Conservation (phyloP, 2,113 vertebrate genomes). For the Mustela nigripes region DNA sequence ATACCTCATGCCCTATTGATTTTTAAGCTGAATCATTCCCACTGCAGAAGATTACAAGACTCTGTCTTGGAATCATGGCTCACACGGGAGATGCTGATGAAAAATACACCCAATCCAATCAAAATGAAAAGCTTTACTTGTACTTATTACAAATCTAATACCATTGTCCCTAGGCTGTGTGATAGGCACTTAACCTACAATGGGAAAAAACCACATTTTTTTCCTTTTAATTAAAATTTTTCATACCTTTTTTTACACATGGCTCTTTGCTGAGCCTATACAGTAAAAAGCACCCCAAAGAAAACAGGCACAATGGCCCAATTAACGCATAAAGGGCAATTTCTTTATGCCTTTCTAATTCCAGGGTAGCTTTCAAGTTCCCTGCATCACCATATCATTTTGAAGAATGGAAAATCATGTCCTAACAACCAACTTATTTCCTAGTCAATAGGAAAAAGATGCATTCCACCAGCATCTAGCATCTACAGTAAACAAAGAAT, state of each 20-base stretch:
- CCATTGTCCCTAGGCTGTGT: slow-evolving; percentile 54
- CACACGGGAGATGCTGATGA: slow-evolving; percentile 85
- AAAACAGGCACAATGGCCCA: slow-evolving; percentile 71
- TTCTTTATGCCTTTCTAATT: slow-evolving; percentile 73
- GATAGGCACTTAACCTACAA: slow-evolving; percentile 75
- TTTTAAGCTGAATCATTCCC: slow-evolving; percentile 90
- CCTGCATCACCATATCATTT: slow-evolving; percentile 78
- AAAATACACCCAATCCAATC: slow-evolving; percentile 86
- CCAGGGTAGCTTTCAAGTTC: slow-evolving; percentile 75
- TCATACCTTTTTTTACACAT: not conserved
- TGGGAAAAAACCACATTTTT: not conserved
- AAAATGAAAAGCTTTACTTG: slow-evolving; percentile 83
- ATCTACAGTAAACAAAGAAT: slow-evolving; percentile 32
- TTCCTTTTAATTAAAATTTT: slow-evolving; percentile 78
- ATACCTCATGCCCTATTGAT: slow-evolving; percentile 91
- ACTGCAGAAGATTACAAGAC: slow-evolving; percentile 89
- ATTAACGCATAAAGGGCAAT: slow-evolving; percentile 66
- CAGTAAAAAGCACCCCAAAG: slow-evolving; percentile 48
- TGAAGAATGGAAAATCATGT: slow-evolving; percentile 78
- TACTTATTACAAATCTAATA: slow-evolving; percentile 75
- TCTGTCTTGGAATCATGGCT: slow-evolving; percentile 84
- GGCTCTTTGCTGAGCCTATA: slow-evolving; percentile 60
- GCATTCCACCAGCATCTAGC: slow-evolving; percentile 47
- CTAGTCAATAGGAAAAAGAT: slow-evolving; percentile 66
- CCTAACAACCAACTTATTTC: slow-evolving; percentile 78